A percentile compares a stretch with the other conserved stretches of the same genome.
These are phyloP conservation scores for Flexamia atlantica DNA, from an alignment of 2,888 invertebrate genomes.

Conservation along the genomic window DNA sequence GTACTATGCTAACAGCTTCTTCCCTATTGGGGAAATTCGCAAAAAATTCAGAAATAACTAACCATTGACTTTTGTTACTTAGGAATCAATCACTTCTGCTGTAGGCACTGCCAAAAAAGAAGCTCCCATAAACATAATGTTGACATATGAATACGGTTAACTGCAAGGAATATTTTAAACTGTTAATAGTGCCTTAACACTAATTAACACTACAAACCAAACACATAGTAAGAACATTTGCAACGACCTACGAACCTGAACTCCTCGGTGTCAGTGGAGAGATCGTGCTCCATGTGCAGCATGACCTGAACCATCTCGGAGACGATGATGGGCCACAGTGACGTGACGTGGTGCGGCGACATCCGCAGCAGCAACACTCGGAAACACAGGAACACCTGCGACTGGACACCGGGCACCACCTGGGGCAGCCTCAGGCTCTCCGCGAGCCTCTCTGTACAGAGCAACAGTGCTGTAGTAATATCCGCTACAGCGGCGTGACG, in stretches of 20 bases:
- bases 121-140: too few relatives aligned
- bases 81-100: too few relatives aligned
- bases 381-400: slow-evolving; percentile 92
- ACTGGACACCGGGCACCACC: slow-evolving; percentile 86
- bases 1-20: too few relatives aligned
- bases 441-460: slow-evolving; percentile 85
- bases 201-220: neutral
- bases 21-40: too few relatives aligned
- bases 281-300: slow-evolving; percentile 90
- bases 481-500: slow-evolving; percentile 93
- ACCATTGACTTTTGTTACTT: too few relatives aligned
- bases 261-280: slow-evolving; percentile 86
- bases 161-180: too few relatives aligned
- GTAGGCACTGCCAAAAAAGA: too few relatives aligned
- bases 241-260: slow-evolving; percentile 78
- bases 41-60: too few relatives aligned
- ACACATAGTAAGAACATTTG: neutral
- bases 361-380: slow-evolving; percentile 90
- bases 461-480: slow-evolving; percentile 79
- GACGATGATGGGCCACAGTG: slow-evolving; percentile 94
- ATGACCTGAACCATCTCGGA: slow-evolving; percentile 94
- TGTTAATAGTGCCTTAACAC: too few relatives aligned
- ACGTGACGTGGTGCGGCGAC: slow-evolving; percentile 90
- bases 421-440: slow-evolving; percentile 88
- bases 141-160: too few relatives aligned